Percentiles rank a stretch among this genome's conserved stretches.
These are phyloP conservation scores for Apodemus sylvaticus DNA, from an alignment of 2,113 vertebrate genomes.

Conservation along the genomic window DNA sequence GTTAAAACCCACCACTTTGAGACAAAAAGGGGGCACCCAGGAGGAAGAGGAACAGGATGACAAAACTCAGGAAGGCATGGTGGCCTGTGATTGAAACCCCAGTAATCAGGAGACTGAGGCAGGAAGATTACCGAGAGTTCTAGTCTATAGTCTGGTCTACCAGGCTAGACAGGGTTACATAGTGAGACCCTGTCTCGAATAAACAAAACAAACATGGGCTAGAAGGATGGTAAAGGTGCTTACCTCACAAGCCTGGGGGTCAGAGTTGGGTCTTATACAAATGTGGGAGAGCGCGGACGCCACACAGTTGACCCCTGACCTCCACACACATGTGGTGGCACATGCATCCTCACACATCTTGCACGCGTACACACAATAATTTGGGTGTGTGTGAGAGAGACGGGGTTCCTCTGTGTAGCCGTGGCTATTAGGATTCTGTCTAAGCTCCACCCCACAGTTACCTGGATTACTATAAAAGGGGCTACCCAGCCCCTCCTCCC, in stretches of 20 bases:
- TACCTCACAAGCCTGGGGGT: no score
- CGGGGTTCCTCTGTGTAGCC: neutral
- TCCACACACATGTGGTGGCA: neutral
- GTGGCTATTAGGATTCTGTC: no score
- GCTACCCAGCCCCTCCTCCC: no score
- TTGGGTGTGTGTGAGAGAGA: no score
- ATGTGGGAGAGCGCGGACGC: neutral
- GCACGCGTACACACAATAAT: neutral
- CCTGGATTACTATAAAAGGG: no score
- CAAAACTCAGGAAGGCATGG: no score
- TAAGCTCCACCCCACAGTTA: no score
- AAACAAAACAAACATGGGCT: neutral
- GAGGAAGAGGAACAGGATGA: neutral
- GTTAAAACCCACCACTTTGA: neutral
- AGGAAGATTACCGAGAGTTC: neutral
- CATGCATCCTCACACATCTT: neutral
- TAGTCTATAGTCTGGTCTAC: neutral
- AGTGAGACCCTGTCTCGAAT: neutral
- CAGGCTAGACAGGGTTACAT: no score
- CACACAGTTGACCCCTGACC: neutral
- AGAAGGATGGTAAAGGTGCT: accelerated
- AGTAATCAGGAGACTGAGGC: neutral
- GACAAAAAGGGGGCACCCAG: neutral
- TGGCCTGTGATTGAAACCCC: neutral
- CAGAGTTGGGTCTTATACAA: neutral